These are phyloP conservation scores for Myotis findleyi DNA, from an alignment of 2,797 vertebrate species.

Conservation along the genomic window DNA sequence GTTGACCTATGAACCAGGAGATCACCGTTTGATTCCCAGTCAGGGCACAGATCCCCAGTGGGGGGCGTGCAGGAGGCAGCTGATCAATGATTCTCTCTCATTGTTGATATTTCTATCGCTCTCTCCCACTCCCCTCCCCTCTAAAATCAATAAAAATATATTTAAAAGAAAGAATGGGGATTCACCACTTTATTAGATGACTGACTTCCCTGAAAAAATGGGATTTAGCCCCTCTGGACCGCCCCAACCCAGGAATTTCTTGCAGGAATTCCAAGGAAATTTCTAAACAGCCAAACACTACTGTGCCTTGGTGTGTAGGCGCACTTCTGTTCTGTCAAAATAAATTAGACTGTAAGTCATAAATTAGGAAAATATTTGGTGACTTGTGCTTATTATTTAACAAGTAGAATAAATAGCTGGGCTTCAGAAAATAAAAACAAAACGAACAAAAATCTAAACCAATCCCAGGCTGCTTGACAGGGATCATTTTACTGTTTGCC, in stretches of 20 bases:
- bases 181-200: neutral
- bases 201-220: conserved; percentile 18
- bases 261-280: conserved; percentile 47
- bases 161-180: neutral
- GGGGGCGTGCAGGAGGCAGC: too few relatives aligned
- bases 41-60: too few relatives aligned
- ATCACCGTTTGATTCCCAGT: too few relatives aligned
- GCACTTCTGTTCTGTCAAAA: conserved; percentile 65
- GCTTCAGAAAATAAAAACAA: conserved; percentile 42
- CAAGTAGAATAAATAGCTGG: conserved; percentile 48
- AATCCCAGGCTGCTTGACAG: neutral
- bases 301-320: conserved; percentile 57
- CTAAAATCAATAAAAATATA: too few relatives aligned
- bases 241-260: conserved; percentile 17
- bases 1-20: too few relatives aligned
- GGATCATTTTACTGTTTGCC: neutral
- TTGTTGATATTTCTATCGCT: too few relatives aligned
- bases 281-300: conserved; percentile 48
- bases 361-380: conserved; percentile 70
- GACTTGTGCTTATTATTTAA: conserved; percentile 69
- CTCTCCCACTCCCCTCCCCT: too few relatives aligned
- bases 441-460: neutral
- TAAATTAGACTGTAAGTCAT: conserved; percentile 54
- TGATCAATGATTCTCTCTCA: too few relatives aligned
- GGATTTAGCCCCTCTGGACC: neutral